Base-by-base conservation (phyloP, 2,888 invertebrate genomes). In the Hyles lineata region DNA sequence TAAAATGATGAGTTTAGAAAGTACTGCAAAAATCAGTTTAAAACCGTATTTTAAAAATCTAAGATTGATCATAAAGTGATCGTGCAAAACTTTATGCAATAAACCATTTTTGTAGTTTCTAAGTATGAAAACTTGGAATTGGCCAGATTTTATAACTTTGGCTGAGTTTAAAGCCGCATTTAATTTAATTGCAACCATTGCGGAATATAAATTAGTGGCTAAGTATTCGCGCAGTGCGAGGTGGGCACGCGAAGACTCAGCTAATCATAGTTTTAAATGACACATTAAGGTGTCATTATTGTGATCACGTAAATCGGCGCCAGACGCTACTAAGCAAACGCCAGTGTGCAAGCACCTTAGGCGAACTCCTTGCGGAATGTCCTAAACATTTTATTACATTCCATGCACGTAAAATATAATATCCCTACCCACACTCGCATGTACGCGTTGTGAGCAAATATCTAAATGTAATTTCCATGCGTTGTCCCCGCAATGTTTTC, bases 401-500 rank as follows among this genome's bases (percentile, higher is more conserved):
- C 94, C 85, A 86, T 89, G 90, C 94, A 94, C 94, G 94, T 94
- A 94, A 93, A 93, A 94, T 93, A 94, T 94, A 94, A 94, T 94
- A 93, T 93, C 92, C 90, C 90, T 88, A 90, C 93, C 90, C 93
- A 88, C 91, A 92, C 90, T 90, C 90, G 87, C 88, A 88, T 85
- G 90, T 92, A 93, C 92, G 91, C 92, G 91, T 87, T 87, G 89
- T 90, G 91, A 92, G 89, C 93, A 94, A 94, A 94, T 94, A 94
- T 93, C 94, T 92, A 93, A 94, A 94, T 94, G 94, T 94, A 93
- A 94, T 94, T 94, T 94, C 93, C 93, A 94, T 94, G 92, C 92
- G 92, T 92, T 92, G 94, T 94, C 94, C 93, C 93, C 92, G 91
- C 94, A 93, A 93, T 94, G 94, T 94, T 93, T 94, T 92, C 90